Evolutionary conservation across 2,888 invertebrate species (phyloP).

Genomic region (Fragum whitleyi): DNA sequence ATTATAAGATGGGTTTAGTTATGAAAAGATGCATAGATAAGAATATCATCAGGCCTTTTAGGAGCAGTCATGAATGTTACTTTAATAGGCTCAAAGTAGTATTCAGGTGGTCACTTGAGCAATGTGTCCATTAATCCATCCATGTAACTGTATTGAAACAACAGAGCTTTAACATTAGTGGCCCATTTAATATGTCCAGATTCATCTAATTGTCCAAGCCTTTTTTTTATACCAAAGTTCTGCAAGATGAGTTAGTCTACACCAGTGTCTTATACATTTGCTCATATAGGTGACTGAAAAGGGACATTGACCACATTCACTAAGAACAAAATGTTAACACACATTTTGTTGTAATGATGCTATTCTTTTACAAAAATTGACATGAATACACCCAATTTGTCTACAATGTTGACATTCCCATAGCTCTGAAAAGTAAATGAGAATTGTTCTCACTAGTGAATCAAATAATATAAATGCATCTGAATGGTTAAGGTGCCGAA

Average conservation of each 20-base stretch:
- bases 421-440: conserved; percentile 8
- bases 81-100: too few species aligned
- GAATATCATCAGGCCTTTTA: too few species aligned
- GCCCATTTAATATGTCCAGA: conserved; percentile 9
- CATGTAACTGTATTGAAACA: not conserved
- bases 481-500: not conserved
- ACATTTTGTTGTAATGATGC: conserved; percentile 2
- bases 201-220: conserved; percentile 17
- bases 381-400: conserved; percentile 7
- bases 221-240: conserved; percentile 11
- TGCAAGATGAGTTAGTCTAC: conserved; percentile 15
- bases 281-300: conserved; percentile 14
- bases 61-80: too few species aligned
- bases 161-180: not conserved
- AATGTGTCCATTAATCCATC: not conserved
- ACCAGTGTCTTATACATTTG: conserved; percentile 21
- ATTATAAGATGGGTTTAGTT: too few species aligned
- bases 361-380: conserved; percentile 16
- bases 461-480: conserved; percentile 24
- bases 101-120: too few species aligned
- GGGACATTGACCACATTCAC: conserved; percentile 24
- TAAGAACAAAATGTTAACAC: not conserved
- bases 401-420: conserved; percentile 15
- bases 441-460: conserved; percentile 22
- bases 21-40: too few species aligned